These are phyloP conservation scores for Procambarus virginalis DNA, from an alignment of 1,140 invertebrate genomes.

Conservation along the genomic window DNA sequence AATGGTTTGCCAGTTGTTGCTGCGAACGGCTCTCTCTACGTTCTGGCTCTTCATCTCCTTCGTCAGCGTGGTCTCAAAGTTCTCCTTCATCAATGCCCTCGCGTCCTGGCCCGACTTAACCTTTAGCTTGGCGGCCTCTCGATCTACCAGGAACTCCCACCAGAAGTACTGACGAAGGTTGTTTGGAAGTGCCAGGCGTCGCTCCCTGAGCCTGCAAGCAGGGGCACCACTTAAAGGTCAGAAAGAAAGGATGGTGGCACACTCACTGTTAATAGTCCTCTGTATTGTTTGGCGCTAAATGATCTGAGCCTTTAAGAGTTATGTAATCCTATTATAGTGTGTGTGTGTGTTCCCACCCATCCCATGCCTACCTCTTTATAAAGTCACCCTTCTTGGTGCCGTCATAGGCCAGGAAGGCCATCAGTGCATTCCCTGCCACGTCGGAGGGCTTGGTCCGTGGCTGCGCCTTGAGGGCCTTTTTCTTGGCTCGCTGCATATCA, in stretches of 20 bases:
- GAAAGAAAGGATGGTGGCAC: no score
- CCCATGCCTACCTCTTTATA: slow-evolving; percentile 32
- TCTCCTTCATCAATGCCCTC: slow-evolving; percentile 13
- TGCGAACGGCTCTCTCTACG: slow-evolving; percentile 53
- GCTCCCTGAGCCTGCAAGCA: slow-evolving; percentile 23
- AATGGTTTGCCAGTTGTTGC: slow-evolving; percentile 59
- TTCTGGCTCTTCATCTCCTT: slow-evolving; percentile 69
- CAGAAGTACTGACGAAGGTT: slow-evolving; percentile 44
- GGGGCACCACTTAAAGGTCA: no score
- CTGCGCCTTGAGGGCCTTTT: not conserved
- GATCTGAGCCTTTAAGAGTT: no score
- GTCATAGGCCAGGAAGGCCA: slow-evolving; percentile 15
- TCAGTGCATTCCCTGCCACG: slow-evolving; percentile 27
- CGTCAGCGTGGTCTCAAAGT: slow-evolving; percentile 60
- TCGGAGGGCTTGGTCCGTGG: not conserved
- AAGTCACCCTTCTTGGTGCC: not conserved
- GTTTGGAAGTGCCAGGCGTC: slow-evolving; percentile 16
- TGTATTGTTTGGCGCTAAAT: no score
- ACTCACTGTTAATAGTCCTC: no score
- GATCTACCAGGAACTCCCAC: slow-evolving; percentile 30
- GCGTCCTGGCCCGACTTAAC: slow-evolving; percentile 8
- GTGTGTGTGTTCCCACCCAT: no score
- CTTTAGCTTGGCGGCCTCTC: slow-evolving; percentile 27
- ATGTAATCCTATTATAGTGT: no score
- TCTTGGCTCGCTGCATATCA: not conserved